Percentiles rank a stretch among this genome's conserved stretches.
Conservation (phyloP, 2,888 invertebrate genomes). For the Ommatoiulus sabulosus region DNA sequence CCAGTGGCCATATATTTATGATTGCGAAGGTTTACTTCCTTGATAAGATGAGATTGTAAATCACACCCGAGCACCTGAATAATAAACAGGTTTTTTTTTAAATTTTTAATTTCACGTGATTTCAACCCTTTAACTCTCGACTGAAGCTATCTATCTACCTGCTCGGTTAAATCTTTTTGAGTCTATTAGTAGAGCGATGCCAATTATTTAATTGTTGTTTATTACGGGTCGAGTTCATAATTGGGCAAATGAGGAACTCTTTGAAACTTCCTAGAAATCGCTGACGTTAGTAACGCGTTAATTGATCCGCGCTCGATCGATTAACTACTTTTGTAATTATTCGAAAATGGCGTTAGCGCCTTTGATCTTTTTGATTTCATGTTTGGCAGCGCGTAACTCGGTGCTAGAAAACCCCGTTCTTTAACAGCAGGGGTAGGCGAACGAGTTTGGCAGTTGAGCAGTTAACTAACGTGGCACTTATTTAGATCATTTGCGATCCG, state of each 20-base stretch:
- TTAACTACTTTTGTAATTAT: background rate
- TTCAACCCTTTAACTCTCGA: background rate
- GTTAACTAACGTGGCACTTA: background rate
- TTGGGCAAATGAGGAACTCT: background rate
- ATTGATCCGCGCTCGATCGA: background rate
- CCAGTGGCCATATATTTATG: background rate
- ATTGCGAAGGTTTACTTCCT: conserved; percentile 20
- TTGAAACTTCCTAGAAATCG: background rate
- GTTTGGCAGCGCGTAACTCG: background rate
- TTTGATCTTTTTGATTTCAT: background rate
- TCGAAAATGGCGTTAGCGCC: background rate
- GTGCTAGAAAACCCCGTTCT: background rate
- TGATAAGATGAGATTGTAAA: background rate
- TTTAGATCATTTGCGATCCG: no score
- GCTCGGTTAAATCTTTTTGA: background rate
- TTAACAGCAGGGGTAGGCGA: background rate
- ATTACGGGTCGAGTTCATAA: background rate
- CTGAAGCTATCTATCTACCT: background rate
- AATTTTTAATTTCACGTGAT: background rate
- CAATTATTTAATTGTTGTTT: conserved; percentile 40
- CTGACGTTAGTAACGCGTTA: background rate
- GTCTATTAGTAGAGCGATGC: background rate
- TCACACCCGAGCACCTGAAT: conserved; percentile 21
- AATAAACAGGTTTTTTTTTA: background rate
- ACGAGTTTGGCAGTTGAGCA: background rate